Evolutionary conservation across 2,797 vertebrate species (phyloP), one percentile per base, ranked within the genome.

Genomic region (Garrulus glandarius): DNA sequence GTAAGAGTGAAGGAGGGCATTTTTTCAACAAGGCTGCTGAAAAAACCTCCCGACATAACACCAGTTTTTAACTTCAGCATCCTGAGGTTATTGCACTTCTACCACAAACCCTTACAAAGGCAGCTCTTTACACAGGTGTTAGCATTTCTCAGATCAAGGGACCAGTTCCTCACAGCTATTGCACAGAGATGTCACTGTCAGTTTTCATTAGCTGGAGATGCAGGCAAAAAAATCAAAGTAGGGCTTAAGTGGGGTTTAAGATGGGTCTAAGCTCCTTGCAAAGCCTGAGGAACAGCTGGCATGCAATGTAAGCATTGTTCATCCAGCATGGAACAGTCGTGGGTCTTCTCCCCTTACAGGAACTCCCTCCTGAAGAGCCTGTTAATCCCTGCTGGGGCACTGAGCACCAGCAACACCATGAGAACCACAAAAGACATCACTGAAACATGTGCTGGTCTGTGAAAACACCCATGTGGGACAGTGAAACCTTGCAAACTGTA

Each of bases 261-360:
- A 74, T 59, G 61, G 47, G n/a, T 79, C 26, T 83, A 86, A 96
- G 65, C 72, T 85, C 79, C 46, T 81, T 86, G 41, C 41, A 89
- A 87, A 90, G 72, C 72, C 68, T 24, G 46, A 81, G 29, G 43
- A 95, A 88, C 91, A 92, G 86, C 91, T 96, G 95, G 69, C 36
- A 56, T 22, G 93, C 39, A 68, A 83, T 61, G 29, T 29, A 56
- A 88, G 72, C 41, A 6, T 46, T 81, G 55, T 84, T 88, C 59
- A 81, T 63, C 36, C 59, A 63, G 47, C 23, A 11, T 43, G 18
- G 87, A 78, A 32, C 46, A 56, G 36, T 30, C 59, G 55, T 23
- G 15, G 47, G 7, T 49, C 80, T 64, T 63, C 65, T 95, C 43
- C n/a, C 34, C 65, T 92, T 86, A 84, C 74, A 72, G 1, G 23